Conservation (phyloP, 2,797 vertebrate genomes). For the Cuculus canorus region DNA sequence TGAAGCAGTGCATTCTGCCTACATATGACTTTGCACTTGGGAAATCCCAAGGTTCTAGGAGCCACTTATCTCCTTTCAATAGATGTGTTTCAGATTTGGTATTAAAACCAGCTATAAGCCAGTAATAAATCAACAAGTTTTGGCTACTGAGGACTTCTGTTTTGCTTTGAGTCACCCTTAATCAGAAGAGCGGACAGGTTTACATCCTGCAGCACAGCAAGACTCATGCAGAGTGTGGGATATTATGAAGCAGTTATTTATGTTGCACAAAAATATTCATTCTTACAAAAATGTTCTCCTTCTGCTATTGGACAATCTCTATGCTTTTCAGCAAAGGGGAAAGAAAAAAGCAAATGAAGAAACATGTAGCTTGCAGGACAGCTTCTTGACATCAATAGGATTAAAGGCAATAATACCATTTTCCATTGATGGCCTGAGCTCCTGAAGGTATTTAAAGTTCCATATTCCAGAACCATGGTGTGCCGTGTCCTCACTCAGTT, state of each 20-base stretch:
- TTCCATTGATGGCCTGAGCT: neutral
- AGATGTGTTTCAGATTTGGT: neutral
- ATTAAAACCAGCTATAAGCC: neutral
- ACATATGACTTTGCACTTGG: neutral
- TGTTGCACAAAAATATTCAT: neutral
- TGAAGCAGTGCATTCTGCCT: neutral
- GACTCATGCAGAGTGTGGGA: neutral
- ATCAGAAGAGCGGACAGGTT: neutral
- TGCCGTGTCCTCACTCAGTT: neutral
- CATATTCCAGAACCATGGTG: neutral
- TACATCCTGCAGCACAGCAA: neutral
- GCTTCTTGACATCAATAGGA: rapidly evolving
- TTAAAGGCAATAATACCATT: neutral
- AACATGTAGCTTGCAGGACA: neutral
- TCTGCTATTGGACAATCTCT: neutral
- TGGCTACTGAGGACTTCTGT: neutral
- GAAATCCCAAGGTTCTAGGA: neutral
- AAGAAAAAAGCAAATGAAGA: neutral
- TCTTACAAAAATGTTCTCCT: neutral
- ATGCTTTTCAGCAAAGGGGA: neutral
- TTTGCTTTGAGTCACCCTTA: neutral
- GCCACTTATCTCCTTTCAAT: rapidly evolving
- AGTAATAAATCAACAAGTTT: neutral
- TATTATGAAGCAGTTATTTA: neutral
- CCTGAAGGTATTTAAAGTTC: neutral